phyloP scores from a whole-genome alignment of 2,113 vertebrate species.

The Lontra canadensis region DNA sequence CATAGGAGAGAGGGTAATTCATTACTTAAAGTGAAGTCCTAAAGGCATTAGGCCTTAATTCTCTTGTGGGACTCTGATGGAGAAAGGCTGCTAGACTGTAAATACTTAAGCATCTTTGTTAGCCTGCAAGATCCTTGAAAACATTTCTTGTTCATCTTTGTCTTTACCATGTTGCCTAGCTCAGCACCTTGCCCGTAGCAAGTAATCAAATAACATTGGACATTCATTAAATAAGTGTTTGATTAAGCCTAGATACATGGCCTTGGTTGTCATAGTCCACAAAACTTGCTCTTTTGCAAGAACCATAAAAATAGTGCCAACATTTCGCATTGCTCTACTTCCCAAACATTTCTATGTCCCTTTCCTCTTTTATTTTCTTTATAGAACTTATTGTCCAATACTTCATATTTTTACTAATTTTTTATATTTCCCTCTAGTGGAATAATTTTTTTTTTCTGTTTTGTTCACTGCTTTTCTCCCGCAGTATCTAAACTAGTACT shows the following conservation, averaged over 20 bases:
- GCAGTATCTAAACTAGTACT: background rate
- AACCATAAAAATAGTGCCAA: conserved; percentile 18
- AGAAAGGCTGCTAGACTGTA: background rate
- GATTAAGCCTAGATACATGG: background rate
- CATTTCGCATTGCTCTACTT: background rate
- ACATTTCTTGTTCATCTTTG: background rate
- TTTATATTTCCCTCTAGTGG: background rate
- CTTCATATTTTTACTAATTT: background rate
- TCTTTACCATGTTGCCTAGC: background rate
- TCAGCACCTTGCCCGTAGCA: background rate
- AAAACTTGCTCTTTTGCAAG: conserved; percentile 17
- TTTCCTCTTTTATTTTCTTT: background rate
- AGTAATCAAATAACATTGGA: background rate
- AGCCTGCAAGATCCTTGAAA: background rate
- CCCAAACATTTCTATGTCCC: background rate
- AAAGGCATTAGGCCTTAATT: background rate
- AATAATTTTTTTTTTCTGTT: background rate
- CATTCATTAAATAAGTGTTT: background rate
- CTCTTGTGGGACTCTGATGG: background rate
- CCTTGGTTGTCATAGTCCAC: background rate
- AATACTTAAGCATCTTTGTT: background rate
- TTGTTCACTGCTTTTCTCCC: background rate
- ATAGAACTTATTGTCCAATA: background rate
- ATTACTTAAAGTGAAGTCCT: background rate
- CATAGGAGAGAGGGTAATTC: background rate